These are phyloP conservation scores for Pangasius krempfi DNA, from an alignment of 2,797 vertebrate species.

Conservation along the genomic window DNA sequence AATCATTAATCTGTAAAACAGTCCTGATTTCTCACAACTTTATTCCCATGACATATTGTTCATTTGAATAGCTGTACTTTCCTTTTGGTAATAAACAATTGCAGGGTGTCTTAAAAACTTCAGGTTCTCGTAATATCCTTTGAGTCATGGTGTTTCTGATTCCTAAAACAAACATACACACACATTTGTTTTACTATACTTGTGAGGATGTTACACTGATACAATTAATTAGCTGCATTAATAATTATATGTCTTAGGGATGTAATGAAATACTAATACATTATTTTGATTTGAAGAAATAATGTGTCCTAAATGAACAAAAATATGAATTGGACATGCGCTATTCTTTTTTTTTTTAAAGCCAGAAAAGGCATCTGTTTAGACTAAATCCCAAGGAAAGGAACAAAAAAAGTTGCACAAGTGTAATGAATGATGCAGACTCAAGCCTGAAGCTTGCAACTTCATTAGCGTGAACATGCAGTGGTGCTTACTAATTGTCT, in stretches of 20 bases:
- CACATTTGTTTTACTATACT: not conserved
- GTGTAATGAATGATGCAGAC: not conserved
- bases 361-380: not conserved
- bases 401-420: not conserved
- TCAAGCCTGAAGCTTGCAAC: no score
- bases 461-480: no score
- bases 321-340: no score
- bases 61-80: not conserved
- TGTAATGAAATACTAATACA: not conserved
- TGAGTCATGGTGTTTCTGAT: no score
- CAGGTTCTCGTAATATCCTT: not conserved
- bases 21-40: not conserved
- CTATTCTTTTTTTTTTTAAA: no score
- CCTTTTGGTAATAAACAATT: not conserved
- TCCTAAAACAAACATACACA: not conserved
- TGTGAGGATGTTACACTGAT: not conserved
- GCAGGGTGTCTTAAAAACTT: not conserved
- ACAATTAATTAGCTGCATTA: no score
- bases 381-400: not conserved
- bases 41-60: not conserved
- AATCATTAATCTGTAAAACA: constrained; percentile 73
- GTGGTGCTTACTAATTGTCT: no score
- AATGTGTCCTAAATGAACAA: no score
- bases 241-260: not conserved
- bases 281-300: no score